Evolutionary conservation across 1,140 invertebrate species (phyloP).

Genomic region (Thereuonema tuberculata): DNA sequence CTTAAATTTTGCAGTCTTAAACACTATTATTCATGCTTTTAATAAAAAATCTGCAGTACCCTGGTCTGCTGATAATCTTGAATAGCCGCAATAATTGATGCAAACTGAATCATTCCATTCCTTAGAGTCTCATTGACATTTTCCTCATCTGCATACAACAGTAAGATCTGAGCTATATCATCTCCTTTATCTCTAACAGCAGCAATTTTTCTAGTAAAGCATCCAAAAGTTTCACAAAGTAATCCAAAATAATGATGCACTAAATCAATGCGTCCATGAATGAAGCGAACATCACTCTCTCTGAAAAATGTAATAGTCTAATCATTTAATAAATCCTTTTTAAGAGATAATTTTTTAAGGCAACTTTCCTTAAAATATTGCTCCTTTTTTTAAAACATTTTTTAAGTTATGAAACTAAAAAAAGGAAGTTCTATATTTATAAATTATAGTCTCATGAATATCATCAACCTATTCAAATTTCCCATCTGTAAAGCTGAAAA

Average conservation of each 20-base stretch:
- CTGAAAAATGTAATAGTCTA: neutral
- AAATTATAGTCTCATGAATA: no score
- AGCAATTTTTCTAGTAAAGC: neutral
- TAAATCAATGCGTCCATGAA: neutral
- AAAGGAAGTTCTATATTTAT: no score
- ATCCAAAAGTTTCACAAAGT: neutral
- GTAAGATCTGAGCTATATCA: neutral
- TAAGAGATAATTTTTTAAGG: no score
- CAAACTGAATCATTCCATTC: neutral
- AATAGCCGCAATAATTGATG: neutral
- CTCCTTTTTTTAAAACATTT: no score
- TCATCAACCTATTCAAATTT: no score
- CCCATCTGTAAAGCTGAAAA: no score
- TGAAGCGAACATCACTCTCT: neutral
- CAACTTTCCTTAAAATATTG: no score
- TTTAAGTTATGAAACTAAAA: no score
- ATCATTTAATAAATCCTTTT: no score
- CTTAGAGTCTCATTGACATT: neutral
- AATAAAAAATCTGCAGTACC: no score
- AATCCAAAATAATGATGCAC: neutral
- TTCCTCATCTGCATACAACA: neutral
- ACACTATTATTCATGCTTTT: no score
- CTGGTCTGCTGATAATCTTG: neutral
- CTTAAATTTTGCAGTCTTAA: no score
- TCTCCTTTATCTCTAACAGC: neutral